A percentile compares a stretch with the other conserved stretches of the same genome.
Evolutionary conservation across 2,797 vertebrate species (phyloP).

Genomic region (Takifugu rubripes): DNA sequence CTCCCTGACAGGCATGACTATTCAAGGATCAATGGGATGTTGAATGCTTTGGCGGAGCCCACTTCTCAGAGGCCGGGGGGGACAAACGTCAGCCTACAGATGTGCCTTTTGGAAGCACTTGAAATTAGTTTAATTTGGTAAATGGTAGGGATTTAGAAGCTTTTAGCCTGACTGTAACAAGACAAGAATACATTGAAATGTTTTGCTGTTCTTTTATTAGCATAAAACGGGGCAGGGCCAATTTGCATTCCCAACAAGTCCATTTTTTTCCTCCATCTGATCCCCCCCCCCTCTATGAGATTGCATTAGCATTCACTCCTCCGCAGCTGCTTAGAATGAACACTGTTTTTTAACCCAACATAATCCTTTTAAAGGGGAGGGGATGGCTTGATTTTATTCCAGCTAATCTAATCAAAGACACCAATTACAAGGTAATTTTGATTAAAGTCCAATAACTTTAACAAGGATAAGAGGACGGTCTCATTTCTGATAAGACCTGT

Average conservation of each 20-base stretch:
- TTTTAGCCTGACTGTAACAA: slow-evolving; percentile 89
- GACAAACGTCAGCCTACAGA: slow-evolving; percentile 94
- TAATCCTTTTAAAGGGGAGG: slow-evolving; percentile 65
- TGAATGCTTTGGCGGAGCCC: slow-evolving; percentile 85
- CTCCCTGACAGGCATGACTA: slow-evolving; percentile 99
- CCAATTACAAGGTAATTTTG: slow-evolving; percentile 70
- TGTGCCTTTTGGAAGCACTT: slow-evolving; percentile 97
- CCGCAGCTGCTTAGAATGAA: slow-evolving; percentile 50
- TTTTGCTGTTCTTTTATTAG: slow-evolving; percentile 82
- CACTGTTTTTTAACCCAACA: slow-evolving; percentile 53
- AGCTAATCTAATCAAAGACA: slow-evolving; percentile 73
- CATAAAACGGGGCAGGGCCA: slow-evolving; percentile 84
- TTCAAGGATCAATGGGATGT: slow-evolving; percentile 97
- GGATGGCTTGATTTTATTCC: slow-evolving; percentile 63
- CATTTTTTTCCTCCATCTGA: slow-evolving; percentile 48
- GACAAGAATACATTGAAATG: slow-evolving; percentile 97
- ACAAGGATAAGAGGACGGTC: slow-evolving; percentile 42
- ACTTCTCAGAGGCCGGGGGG: slow-evolving; percentile 85
- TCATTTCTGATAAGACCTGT: neutral
- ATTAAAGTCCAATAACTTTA: slow-evolving; percentile 71
- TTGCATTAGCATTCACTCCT: slow-evolving; percentile 54
- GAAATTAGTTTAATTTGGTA: slow-evolving; percentile 99
- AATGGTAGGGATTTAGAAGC: slow-evolving; percentile 97
- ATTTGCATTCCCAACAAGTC: slow-evolving; percentile 88
- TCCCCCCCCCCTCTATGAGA: slow-evolving; percentile 39